Conservation (phyloP, 1,140 invertebrate genomes). For the Hycleus cichorii region DNA sequence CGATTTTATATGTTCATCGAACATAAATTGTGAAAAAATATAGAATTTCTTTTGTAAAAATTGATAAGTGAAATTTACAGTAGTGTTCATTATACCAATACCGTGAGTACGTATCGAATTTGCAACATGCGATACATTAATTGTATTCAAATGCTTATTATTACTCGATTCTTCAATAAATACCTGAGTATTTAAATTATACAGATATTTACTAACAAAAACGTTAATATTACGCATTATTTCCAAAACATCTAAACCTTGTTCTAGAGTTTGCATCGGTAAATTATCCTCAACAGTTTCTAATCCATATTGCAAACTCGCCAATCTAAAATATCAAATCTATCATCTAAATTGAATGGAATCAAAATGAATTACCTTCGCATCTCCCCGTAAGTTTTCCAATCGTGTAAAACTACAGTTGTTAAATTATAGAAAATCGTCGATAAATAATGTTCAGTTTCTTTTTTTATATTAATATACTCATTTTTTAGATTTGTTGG, state of each 20-base stretch:
- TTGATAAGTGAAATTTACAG: slow-evolving; percentile 95
- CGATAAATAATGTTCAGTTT: slow-evolving; percentile 88
- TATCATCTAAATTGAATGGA: not conserved
- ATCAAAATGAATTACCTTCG: slow-evolving; percentile 47
- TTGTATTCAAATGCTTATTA: slow-evolving; percentile 93
- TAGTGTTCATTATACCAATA: slow-evolving; percentile 95
- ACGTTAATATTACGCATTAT: slow-evolving; percentile 96
- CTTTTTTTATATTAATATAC: slow-evolving; percentile 42
- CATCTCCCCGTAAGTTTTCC: slow-evolving; percentile 97
- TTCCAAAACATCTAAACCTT: slow-evolving; percentile 95
- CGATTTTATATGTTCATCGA: slow-evolving; percentile 97
- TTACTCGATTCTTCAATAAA: slow-evolving; percentile 89
- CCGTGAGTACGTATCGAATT: slow-evolving; percentile 98
- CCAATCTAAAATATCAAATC: slow-evolving; percentile 48
- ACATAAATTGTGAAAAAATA: slow-evolving; percentile 95
- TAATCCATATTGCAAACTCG: slow-evolving; percentile 76
- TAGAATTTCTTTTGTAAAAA: slow-evolving; percentile 92
- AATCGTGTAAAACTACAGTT: slow-evolving; percentile 94
- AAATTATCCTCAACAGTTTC: slow-evolving; percentile 82
- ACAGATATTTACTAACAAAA: slow-evolving; percentile 90
- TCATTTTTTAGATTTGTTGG: slow-evolving; percentile 26
- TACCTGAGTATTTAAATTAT: slow-evolving; percentile 96
- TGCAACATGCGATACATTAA: slow-evolving; percentile 91
- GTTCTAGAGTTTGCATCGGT: slow-evolving; percentile 93
- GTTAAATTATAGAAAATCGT: slow-evolving; percentile 96